phyloP scores from a whole-genome alignment of 1,140 invertebrate species.

The Geopemphigus sp. region DNA sequence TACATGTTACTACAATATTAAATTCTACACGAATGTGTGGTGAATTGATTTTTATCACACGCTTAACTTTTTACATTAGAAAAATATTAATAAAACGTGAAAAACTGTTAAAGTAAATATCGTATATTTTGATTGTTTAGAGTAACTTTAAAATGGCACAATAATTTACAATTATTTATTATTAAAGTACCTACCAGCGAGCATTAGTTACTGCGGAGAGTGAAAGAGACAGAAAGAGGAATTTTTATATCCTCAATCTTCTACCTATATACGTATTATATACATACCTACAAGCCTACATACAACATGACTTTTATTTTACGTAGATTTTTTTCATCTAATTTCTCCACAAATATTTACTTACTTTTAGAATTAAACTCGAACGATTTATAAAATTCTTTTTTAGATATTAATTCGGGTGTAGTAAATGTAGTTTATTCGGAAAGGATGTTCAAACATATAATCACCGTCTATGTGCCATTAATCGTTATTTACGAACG shows the following conservation, averaged over 20 bases:
- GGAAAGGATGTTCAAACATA: background rate
- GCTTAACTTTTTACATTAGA: background rate
- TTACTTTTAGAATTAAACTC: background rate
- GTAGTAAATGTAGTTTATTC: constrained; percentile 4
- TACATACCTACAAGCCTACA: background rate
- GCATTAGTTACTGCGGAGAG: background rate
- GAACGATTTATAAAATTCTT: constrained; percentile 1
- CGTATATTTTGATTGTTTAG: background rate
- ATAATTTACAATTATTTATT: constrained; percentile 11
- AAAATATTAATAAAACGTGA: background rate
- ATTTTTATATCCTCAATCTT: background rate
- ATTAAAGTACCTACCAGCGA: background rate
- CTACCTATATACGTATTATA: background rate
- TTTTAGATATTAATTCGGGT: background rate
- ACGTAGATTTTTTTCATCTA: background rate
- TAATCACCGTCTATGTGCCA: too few species aligned
- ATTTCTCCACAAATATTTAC: constrained; percentile 9
- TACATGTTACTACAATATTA: background rate
- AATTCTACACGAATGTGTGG: too few species aligned
- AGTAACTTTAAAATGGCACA: background rate
- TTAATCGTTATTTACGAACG: too few species aligned
- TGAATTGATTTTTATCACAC: background rate
- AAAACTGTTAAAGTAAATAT: background rate
- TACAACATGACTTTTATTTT: background rate
- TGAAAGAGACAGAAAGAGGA: background rate